Percentiles rank a stretch among this genome's conserved stretches.
Evolutionary conservation across 1,140 invertebrate species (phyloP).

Genomic region (Drosophila equinoxialis): DNA sequence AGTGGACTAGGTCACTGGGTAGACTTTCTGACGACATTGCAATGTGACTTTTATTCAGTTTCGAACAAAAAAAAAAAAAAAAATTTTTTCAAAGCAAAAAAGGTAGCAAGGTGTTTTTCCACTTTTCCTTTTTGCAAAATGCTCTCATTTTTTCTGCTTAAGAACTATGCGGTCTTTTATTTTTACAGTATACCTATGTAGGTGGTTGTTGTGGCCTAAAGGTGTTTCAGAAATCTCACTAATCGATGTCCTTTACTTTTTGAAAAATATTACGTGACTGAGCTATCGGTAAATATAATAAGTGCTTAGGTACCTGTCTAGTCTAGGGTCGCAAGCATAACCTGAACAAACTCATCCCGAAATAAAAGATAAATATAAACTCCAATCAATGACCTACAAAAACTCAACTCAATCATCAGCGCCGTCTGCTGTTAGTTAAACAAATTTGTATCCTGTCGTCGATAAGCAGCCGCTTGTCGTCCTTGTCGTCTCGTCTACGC

Average conservation of each 20-base stretch:
- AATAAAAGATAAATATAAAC: constrained; percentile 44
- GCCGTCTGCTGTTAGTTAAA: constrained; percentile 34
- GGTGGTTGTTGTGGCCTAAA: constrained; percentile 36
- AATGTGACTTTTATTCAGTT: constrained; percentile 35
- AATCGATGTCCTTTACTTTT: constrained; percentile 39
- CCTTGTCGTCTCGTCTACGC: constrained; percentile 31
- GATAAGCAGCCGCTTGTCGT: constrained; percentile 46
- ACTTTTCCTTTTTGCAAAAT: constrained; percentile 65
- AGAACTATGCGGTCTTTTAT: constrained; percentile 14
- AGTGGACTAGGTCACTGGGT: constrained; percentile 67
- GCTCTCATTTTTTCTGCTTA: constrained; percentile 59
- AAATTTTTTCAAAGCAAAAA: background rate
- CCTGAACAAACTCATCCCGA: constrained; percentile 18
- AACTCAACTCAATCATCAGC: constrained; percentile 27
- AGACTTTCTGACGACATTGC: constrained; percentile 67
- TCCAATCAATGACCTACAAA: constrained; percentile 15
- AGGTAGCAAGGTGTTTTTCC: constrained; percentile 47
- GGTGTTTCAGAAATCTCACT: constrained; percentile 61
- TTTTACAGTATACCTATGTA: background rate
- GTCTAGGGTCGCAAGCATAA: constrained; percentile 20
- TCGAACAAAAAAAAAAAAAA: background rate
- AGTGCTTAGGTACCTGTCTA: constrained; percentile 36
- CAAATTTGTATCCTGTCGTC: constrained; percentile 36
- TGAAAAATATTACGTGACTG: constrained; percentile 36
- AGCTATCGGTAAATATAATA: background rate